Evolutionary conservation across 2,797 vertebrate genomes (phyloP).

Genomic region (Cynodonichthys magdalenae): DNA sequence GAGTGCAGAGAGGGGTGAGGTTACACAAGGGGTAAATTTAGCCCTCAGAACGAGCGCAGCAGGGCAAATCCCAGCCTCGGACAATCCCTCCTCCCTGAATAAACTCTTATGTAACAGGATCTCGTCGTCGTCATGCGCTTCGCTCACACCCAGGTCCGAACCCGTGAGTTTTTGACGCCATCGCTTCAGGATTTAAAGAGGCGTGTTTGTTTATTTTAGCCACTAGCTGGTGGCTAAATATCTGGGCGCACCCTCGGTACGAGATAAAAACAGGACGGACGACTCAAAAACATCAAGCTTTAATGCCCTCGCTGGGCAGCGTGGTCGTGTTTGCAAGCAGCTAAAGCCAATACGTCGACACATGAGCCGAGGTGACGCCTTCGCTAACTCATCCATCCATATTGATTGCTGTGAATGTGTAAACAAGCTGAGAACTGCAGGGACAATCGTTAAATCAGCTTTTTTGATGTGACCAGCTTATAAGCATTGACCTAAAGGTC

Average conservation of each 20-base stretch:
- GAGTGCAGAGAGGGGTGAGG: conserved; percentile 37
- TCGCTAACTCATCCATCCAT: neutral
- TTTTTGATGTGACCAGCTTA: neutral
- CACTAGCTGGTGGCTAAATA: neutral
- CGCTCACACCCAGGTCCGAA: conserved; percentile 1
- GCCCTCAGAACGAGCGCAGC: conserved; percentile 43
- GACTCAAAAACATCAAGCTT: neutral
- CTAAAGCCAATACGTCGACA: conserved; percentile 16
- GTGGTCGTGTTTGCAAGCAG: conserved; percentile 35
- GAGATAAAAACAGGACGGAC: conserved; percentile 3
- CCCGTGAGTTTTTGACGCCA: neutral
- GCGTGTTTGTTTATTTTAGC: neutral
- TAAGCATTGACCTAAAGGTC: neutral
- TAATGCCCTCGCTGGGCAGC: neutral
- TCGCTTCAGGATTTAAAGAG: neutral
- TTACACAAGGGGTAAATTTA: conserved; percentile 72
- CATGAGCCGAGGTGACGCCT: neutral
- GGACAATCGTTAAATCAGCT: neutral
- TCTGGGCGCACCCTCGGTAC: neutral
- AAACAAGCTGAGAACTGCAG: neutral
- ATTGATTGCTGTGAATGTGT: neutral
- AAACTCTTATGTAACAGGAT: conserved; percentile 37
- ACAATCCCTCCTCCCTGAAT: conserved; percentile 9
- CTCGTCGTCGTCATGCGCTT: conserved; percentile 4
- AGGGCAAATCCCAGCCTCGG: conserved; percentile 39